These are phyloP conservation scores for Melanocharis versteri DNA, from an alignment of 2,113 vertebrate species.

Conservation along the genomic window DNA sequence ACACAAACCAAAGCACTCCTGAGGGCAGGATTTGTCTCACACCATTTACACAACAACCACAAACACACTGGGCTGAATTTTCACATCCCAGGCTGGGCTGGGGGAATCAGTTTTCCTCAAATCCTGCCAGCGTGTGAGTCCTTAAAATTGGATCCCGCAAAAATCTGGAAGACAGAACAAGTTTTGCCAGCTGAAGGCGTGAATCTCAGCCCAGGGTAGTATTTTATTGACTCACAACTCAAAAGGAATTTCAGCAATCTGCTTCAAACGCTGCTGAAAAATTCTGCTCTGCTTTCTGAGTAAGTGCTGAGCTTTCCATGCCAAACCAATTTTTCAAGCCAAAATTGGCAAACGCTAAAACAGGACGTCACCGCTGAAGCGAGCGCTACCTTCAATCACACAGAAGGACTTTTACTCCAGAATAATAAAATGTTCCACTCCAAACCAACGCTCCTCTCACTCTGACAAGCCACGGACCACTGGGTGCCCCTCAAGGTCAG, in stretches of 20 bases:
- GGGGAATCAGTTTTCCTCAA: not conserved
- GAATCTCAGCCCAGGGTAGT: not conserved
- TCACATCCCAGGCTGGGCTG: not conserved
- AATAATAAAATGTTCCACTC: not conserved
- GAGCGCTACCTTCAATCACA: not conserved
- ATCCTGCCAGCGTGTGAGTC: not conserved
- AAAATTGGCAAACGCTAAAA: conserved; percentile 5
- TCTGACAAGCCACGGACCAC: not conserved
- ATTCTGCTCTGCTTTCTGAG: conserved; percentile 2
- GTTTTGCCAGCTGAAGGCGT: not conserved
- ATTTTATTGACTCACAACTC: conserved; percentile 34
- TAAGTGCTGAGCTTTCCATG: not conserved
- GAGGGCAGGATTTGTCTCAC: not conserved
- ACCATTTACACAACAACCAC: not conserved
- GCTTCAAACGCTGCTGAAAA: conserved; percentile 7
- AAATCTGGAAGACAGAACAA: not conserved
- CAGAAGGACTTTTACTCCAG: not conserved
- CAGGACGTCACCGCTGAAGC: not conserved
- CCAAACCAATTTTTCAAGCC: conserved; percentile 37
- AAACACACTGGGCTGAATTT: not conserved
- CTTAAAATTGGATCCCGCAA: not conserved
- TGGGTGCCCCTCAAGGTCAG: not conserved
- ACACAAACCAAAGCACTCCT: not conserved
- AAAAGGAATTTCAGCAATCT: conserved; percentile 33
- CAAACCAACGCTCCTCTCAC: not conserved